phyloP scores from a whole-genome alignment of 2,113 vertebrate species.

The Mesoclemmys tuberculata region DNA sequence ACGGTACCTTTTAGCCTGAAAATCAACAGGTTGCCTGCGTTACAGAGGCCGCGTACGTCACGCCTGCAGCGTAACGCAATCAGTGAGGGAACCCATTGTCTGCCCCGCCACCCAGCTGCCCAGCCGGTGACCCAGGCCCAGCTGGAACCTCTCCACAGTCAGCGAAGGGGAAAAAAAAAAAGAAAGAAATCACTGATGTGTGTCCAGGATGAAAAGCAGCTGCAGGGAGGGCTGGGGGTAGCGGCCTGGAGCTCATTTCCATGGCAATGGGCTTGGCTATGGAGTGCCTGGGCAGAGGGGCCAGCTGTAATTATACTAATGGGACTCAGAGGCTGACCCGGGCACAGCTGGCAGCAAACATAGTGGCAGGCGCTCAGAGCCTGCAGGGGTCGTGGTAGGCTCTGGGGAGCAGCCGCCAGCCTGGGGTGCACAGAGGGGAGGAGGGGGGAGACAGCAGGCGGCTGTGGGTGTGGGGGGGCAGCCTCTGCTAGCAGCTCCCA shows the following conservation, averaged over 20 bases:
- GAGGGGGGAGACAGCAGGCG: too few species aligned
- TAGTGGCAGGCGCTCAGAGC: background rate
- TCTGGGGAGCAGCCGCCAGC: background rate
- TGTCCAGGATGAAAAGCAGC: background rate
- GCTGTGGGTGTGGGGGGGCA: too few species aligned
- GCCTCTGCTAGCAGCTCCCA: too few species aligned
- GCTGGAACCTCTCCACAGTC: background rate
- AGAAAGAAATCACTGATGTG: background rate
- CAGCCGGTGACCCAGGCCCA: too few species aligned
- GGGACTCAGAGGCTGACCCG: background rate
- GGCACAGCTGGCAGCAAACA: background rate
- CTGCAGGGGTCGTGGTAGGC: background rate
- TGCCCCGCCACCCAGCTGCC: background rate
- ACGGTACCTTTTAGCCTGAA: background rate
- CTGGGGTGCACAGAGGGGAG: too few species aligned
- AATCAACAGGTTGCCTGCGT: background rate
- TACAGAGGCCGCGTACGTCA: background rate
- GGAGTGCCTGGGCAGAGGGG: too few species aligned
- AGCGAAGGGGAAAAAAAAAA: background rate
- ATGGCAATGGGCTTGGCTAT: background rate
- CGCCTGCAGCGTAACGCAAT: background rate
- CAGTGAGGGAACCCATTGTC: background rate
- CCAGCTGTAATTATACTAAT: background rate
- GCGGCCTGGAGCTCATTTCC: too few species aligned
- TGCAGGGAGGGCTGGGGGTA: background rate